These are phyloP conservation scores for Brienomyrus longianalis DNA, from an alignment of 2,113 vertebrate species.

Conservation along the genomic window DNA sequence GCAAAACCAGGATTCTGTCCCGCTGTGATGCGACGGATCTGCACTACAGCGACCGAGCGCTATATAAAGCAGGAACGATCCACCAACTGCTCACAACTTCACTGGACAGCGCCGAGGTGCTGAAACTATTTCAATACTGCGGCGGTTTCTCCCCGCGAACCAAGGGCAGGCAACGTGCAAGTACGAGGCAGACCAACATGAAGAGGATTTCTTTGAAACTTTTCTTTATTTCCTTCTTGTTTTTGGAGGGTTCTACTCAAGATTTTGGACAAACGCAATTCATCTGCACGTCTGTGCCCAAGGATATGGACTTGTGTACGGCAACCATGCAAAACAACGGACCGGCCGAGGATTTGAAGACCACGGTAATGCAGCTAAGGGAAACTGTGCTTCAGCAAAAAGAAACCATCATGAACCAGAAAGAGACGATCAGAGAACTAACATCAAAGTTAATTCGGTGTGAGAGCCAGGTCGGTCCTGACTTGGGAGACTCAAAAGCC, in stretches of 20 bases:
- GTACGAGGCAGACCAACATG: conserved; percentile 34
- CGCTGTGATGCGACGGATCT: conserved; percentile 45
- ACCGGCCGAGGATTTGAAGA: conserved; percentile 82
- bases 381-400: conserved; percentile 95
- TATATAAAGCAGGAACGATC: conserved; percentile 54
- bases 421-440: conserved; percentile 90
- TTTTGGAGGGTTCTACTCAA: conserved; percentile 58
- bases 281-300: conserved; percentile 94
- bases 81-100: conserved; percentile 40
- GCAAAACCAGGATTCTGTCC: conserved; percentile 37
- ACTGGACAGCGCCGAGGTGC: conserved; percentile 56
- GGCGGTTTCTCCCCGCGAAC: not conserved
- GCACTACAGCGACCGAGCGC: conserved; percentile 38
- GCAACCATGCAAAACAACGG: conserved; percentile 79
- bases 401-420: conserved; percentile 91
- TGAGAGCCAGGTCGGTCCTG: conserved; percentile 78
- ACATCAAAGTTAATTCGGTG: conserved; percentile 87
- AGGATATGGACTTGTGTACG: conserved; percentile 88
- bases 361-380: conserved; percentile 82
- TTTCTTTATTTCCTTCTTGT: conserved; percentile 56
- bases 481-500: conserved; percentile 57
- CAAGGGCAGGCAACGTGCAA: not conserved
- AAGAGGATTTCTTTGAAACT: conserved; percentile 60
- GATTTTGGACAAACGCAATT: conserved; percentile 87
- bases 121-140: conserved; percentile 30